Evolutionary conservation across 2,888 invertebrate genomes (phyloP).

Genomic region (Ryuthela nishihirai): DNA sequence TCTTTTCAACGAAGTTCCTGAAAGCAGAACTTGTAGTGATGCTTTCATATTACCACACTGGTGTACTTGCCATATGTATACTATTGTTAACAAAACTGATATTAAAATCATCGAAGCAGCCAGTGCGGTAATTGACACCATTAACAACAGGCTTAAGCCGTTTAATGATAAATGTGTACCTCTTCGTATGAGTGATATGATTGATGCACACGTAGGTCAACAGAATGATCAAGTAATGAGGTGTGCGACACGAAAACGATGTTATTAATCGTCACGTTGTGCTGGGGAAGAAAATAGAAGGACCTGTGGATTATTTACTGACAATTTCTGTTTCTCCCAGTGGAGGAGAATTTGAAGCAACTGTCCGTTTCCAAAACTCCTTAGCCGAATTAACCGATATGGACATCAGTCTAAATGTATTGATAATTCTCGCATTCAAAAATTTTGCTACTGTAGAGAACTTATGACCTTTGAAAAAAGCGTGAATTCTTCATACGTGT

Average conservation of each 20-base stretch:
- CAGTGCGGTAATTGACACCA: background rate
- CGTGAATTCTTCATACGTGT: too few relatives aligned
- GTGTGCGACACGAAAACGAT: constrained; percentile 21
- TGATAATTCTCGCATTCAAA: constrained; percentile 44
- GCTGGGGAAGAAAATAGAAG: constrained; percentile 12
- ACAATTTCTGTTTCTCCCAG: constrained; percentile 64
- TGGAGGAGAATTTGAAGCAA: constrained; percentile 72
- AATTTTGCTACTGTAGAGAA: constrained; percentile 49
- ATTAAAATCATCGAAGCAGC: constrained; percentile 4
- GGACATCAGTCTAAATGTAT: constrained; percentile 51
- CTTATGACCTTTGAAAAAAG: too few relatives aligned
- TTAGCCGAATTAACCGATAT: constrained; percentile 50
- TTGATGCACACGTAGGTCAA: constrained; percentile 3
- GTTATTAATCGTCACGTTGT: constrained; percentile 17
- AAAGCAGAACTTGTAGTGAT: constrained; percentile 47
- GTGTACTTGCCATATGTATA: constrained; percentile 46
- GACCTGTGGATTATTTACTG: constrained; percentile 57
- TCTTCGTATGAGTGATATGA: constrained; percentile 4
- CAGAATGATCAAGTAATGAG: constrained; percentile 30
- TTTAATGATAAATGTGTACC: background rate
- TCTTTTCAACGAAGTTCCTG: constrained; percentile 48
- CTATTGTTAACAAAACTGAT: background rate
- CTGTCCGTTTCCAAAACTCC: constrained; percentile 56
- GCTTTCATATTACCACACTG: constrained; percentile 49
- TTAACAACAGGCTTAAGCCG: constrained; percentile 4